A percentile compares a stretch with the other conserved stretches of the same genome.
phyloP scores from a whole-genome alignment of 1,140 invertebrate species.

The Apis laboriosa region DNA sequence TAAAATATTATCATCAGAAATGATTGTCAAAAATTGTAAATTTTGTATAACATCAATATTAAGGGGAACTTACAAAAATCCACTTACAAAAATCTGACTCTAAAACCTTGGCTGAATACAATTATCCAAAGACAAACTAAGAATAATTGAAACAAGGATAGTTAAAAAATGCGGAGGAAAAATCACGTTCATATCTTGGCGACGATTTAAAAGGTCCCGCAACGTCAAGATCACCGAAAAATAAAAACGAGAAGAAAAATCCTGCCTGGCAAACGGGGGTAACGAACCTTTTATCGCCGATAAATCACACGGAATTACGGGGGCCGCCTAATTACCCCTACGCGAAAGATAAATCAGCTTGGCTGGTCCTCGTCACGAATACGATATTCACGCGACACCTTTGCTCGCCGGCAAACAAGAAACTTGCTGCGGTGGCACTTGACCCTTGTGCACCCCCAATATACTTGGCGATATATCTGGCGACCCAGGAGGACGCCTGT shows the following conservation, averaged over 20 bases:
- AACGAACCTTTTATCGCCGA: neutral
- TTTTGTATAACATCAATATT: neutral
- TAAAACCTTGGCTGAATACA: neutral
- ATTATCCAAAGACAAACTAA: neutral
- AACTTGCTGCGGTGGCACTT: conserved; percentile 32
- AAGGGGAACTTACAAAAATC: neutral
- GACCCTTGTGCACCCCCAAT: neutral
- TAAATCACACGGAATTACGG: conserved; percentile 1
- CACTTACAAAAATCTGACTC: neutral
- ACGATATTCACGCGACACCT: conserved; percentile 23
- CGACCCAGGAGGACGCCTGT: neutral
- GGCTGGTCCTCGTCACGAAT: conserved; percentile 1
- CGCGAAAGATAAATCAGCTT: conserved; percentile 12
- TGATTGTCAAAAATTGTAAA: neutral
- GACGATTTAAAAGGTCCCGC: neutral
- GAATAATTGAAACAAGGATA: neutral
- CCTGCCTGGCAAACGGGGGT: neutral
- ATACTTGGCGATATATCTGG: conserved; percentile 26
- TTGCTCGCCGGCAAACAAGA: neutral
- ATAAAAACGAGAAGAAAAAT: neutral
- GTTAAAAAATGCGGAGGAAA: neutral
- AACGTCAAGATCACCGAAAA: neutral
- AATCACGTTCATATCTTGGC: neutral
- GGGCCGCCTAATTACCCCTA: conserved; percentile 1
- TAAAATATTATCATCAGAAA: no score